Base-by-base conservation (phyloP, 2,113 vertebrate species). In the Indicator maculatus region DNA sequence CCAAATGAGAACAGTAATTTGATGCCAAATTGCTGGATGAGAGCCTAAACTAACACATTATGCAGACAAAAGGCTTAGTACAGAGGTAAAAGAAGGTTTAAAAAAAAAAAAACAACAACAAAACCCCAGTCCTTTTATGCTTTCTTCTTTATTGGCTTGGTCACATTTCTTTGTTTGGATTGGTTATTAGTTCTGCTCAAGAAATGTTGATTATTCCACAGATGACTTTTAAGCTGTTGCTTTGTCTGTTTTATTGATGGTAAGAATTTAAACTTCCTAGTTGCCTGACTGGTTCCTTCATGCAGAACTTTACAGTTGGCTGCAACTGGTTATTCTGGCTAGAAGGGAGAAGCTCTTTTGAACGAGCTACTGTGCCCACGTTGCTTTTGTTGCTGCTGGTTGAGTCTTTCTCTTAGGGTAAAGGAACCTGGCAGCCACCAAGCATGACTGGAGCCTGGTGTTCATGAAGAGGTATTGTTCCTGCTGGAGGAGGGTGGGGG, bases 261-360 rank as follows among this genome's bases (percentile, higher is more conserved):
- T 92, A 83, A 91, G 47, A 86, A 67, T 91, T 85, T 50, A 92
- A 59, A 50, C 31, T 70, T 91, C 24, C 5, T 30, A 92, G 67
- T 66, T 86, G 56, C 89, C 79, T 59, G 52, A 56, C 67, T 0
- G 2, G 67, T 94, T 93, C 44, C 38, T 92, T 95, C 33, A 36
- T 67, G 67, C 26, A 11, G 7, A 78, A 86, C 47, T 86, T 66
- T 77, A 28, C 47, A 80, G 64, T 77, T 90, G 36, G 56, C 47
- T 95, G 30, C 86, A 92, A 88, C 75, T 80, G 74, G 59, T 91
- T 93, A 59, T 92, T 92, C 82, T 93, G 84, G 82, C 58, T 85
- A 59, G 66, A 85, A 77, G 28, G 64, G 71, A 77, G 86, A 90
- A 73, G 41, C 80, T 91, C 26, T 83, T 95, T 86, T 88, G 61